Conservation (phyloP, 2,888 invertebrate species). For the Agrochola macilenta region DNA sequence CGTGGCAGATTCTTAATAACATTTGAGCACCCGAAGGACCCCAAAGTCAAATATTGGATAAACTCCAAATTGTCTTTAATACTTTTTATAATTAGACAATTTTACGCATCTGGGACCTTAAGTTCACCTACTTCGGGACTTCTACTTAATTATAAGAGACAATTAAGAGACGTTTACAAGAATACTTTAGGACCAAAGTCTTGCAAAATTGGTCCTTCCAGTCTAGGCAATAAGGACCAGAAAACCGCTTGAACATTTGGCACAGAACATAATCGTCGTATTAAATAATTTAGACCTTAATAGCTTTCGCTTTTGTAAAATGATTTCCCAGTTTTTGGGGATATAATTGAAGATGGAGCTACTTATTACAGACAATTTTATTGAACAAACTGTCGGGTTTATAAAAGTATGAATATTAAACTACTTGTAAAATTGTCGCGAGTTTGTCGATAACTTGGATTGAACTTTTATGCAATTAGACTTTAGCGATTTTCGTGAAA, state of each 20-base stretch:
- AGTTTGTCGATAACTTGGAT: neutral
- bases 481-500: neutral
- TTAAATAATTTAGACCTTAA: slow-evolving; percentile 73
- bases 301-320: slow-evolving; percentile 71
- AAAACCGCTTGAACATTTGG: slow-evolving; percentile 44
- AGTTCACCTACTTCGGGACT: slow-evolving; percentile 76
- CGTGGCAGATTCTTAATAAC: slow-evolving; percentile 44
- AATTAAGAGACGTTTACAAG: slow-evolving; percentile 73
- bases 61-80: slow-evolving; percentile 75
- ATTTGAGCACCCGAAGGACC: slow-evolving; percentile 32
- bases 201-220: slow-evolving; percentile 56
- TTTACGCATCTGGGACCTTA: slow-evolving; percentile 77
- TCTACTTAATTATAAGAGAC: slow-evolving; percentile 80
- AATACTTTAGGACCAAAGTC: slow-evolving; percentile 1
- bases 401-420: slow-evolving; percentile 24
- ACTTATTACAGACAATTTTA: slow-evolving; percentile 52
- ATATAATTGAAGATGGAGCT: slow-evolving; percentile 57
- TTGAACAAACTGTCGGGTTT: slow-evolving; percentile 28
- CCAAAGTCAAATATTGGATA: slow-evolving; percentile 62
- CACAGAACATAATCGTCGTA: slow-evolving; percentile 71
- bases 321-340: slow-evolving; percentile 67
- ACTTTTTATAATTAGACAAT: slow-evolving; percentile 80
- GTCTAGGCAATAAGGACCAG: slow-evolving; percentile 38
- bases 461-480: neutral
- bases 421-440: slow-evolving; percentile 4